Evolutionary conservation across 2,113 vertebrate genomes (phyloP), one percentile per base, ranked within the genome.

Genomic region (Cryptotis parvus): DNA sequence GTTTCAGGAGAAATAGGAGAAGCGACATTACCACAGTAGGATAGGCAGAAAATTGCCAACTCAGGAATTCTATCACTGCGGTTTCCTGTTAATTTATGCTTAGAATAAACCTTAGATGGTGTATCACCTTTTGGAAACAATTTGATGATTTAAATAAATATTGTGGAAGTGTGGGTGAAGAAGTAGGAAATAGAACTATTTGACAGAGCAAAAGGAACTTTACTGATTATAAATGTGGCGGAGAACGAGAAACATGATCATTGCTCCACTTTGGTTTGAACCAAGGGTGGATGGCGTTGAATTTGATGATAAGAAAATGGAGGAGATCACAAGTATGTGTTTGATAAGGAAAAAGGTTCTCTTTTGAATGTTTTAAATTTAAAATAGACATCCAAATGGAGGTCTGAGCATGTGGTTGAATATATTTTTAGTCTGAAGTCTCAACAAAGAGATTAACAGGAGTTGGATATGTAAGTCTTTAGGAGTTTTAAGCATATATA

Each of bases 401-500:
- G 55, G 89, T 55, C 37, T 86, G 84, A 94, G 69, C 90, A 96
- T 80, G 92, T 93, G 90, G 90, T 65, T 89, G 78, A 68, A 85
- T 95, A 94, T 95, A n/a, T n/a, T 95, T 95, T 96, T 93, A 90
- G 82, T 94, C 78, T 69, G 74, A 45, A 85, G n/a, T 63, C 68
- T 58, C 18, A 77, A 66, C 89, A 70, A 26, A 90, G 58, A 91
- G 92, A 92, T 83, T 90, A n/a, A n/a, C n/a, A n/a, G 72, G 33
- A 88, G 61, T 78, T 90, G 16, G 81, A 87, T 93, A 93, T 94
- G 79, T 88, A 94, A 94, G 93, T 91, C 33, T 27, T 88, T n/a
- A n/a, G 24, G 49, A 93, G 75, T 78, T 72, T 79, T 39, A 82
- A 87, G 70, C 61, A 79, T 45, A 70, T 45, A 70, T 85, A 84